Evolutionary conservation across 2,888 invertebrate species (phyloP), one percentile per base, ranked within the genome.

Genomic region (Junonia oenone): DNA sequence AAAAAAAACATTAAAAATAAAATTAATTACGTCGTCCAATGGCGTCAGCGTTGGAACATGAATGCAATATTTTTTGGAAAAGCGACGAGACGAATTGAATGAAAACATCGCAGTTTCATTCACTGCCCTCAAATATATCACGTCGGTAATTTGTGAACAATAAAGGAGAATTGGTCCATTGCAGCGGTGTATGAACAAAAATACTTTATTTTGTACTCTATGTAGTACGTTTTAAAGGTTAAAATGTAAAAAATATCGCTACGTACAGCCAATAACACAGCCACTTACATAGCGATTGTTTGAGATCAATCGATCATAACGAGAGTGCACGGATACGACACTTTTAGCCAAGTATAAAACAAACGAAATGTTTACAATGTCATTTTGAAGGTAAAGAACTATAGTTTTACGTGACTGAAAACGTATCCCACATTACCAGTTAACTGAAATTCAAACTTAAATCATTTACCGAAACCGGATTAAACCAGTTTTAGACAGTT

Each of bases 101-200:
- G 38, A 40, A 48, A 48, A 33, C 33, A 47, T n/a, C 22, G n/a
- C 54, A 43, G 13, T 31, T 26, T 15, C 31, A 40, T 33, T 40
- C 40, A 40, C n/a, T 22, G 11, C n/a, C 13, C 33, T 54, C n/a
- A 38, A 14, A 53, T 53, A 47, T 19, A 53, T 54, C 48, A 48
- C 26, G 15, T 2, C 11, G 31, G 48, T 48, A 48, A 54, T 48
- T 40, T 48, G 15, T 26, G 33, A 22, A 54, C 31, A 48, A 54
- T 54, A 48, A 48, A 48, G 40, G 29, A 31, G 40, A 48, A 54
- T 54, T 43, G 46, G 47, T 31, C 31, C 40, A 31, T 31, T 26
- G 38, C n/a, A 6, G 0, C 26, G 54, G 33, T n/a, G n/a, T n/a
- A n/a, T 19, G 3, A 9, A 8, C 13, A 9, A 9, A 14, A 8